Percentiles rank a stretch among this genome's conserved stretches.
These are phyloP conservation scores for Eidolon helvum DNA, from an alignment of 2,113 vertebrate genomes.

Conservation along the genomic window DNA sequence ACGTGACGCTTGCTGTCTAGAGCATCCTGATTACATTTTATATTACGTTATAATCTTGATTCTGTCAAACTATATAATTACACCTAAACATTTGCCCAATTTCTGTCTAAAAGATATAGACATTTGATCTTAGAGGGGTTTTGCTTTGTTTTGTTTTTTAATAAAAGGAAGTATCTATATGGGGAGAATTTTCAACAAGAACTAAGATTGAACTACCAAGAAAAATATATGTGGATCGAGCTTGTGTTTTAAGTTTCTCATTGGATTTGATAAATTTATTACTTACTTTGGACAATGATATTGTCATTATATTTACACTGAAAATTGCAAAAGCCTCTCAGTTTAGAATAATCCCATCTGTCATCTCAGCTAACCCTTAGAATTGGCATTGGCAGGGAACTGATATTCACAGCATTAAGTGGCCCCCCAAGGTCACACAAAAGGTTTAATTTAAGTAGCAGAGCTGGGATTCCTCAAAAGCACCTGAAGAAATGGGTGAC, in stretches of 20 bases:
- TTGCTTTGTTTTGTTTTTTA: neutral
- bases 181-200: neutral
- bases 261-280: neutral
- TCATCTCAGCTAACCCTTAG: neutral
- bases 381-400: neutral
- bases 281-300: neutral
- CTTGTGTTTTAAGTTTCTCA: neutral
- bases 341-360: neutral
- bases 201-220: neutral
- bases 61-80: neutral
- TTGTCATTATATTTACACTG: neutral
- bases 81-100: neutral
- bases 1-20: neutral
- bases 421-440: neutral
- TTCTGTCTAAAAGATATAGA: neutral
- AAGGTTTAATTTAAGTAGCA: neutral
- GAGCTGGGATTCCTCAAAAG: neutral
- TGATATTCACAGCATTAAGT: neutral
- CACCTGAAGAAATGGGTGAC: neutral
- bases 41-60: neutral
- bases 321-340: neutral
- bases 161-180: neutral
- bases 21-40: fast-evolving
- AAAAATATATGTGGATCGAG: neutral
- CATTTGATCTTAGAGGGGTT: neutral